Conservation (phyloP, 2,113 vertebrate genomes). For the Vulpes ferrilata region DNA sequence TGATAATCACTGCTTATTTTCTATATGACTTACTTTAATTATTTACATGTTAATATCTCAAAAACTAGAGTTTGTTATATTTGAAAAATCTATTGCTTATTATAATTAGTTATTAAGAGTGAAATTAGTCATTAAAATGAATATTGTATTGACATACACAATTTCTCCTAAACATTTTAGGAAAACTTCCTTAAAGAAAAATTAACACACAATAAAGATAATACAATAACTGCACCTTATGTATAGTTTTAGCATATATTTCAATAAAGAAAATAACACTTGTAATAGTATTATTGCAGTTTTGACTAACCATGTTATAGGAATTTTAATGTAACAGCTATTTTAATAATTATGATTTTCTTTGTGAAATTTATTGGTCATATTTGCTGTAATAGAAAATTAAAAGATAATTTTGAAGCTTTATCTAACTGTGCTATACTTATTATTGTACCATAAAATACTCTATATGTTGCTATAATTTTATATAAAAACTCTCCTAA, state of each 20-base stretch:
- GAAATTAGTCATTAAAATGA: constrained; percentile 55
- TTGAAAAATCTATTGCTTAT: neutral
- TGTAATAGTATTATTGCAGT: neutral
- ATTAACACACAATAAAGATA: neutral
- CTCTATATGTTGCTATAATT: constrained; percentile 16
- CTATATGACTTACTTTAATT: neutral
- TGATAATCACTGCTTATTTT: neutral
- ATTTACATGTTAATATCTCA: neutral
- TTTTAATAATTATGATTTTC: neutral
- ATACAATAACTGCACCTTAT: neutral
- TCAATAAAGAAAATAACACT: constrained; percentile 16
- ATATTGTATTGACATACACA: neutral
- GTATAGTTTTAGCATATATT: neutral
- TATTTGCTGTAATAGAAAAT: constrained; percentile 51
- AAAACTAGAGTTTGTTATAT: constrained; percentile 22
- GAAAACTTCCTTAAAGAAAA: constrained; percentile 23
- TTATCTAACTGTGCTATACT: neutral
- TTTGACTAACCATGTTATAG: neutral
- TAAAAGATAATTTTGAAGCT: neutral
- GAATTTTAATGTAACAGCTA: constrained; percentile 27
- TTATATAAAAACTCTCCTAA: constrained; percentile 50
- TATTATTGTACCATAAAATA: neutral
- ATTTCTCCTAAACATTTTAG: constrained; percentile 54
- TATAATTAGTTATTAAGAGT: neutral
- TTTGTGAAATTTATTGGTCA: neutral